phyloP scores from a whole-genome alignment of 2,888 invertebrate species.

The Microctonus aethiopoides region DNA sequence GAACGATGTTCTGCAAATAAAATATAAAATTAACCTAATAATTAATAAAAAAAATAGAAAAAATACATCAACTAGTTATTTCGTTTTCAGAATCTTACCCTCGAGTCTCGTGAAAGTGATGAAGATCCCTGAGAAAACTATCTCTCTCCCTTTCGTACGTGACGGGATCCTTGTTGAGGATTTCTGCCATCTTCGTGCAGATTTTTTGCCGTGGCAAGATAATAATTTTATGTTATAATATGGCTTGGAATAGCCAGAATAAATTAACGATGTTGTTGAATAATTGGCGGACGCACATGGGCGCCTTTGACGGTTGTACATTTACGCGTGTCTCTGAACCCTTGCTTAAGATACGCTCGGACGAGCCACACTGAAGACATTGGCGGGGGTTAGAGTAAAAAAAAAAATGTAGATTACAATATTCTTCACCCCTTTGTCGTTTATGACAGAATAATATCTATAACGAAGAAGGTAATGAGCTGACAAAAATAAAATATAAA shows the following conservation, averaged over 20 bases:
- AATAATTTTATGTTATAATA: constrained; percentile 3
- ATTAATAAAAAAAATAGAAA: constrained; percentile 24
- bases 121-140: constrained; percentile 84
- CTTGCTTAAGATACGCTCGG: not conserved
- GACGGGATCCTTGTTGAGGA: constrained; percentile 77
- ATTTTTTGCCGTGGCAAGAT: not conserved
- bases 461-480: not conserved
- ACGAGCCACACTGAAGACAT: constrained; percentile 23
- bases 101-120: constrained; percentile 90
- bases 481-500: not conserved
- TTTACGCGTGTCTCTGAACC: constrained; percentile 23
- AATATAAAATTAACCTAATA: constrained; percentile 34
- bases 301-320: constrained; percentile 32
- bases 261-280: not conserved
- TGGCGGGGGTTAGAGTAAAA: not conserved
- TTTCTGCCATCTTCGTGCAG: constrained; percentile 71
- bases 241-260: not conserved
- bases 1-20: constrained; percentile 71
- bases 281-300: constrained; percentile 32
- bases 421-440: not conserved
- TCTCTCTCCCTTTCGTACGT: constrained; percentile 83
- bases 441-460: not conserved
- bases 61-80: not conserved
- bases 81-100: constrained; percentile 75
- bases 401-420: not conserved